Conservation (phyloP, 2,113 vertebrate species). For the Triplophysa rosa region DNA sequence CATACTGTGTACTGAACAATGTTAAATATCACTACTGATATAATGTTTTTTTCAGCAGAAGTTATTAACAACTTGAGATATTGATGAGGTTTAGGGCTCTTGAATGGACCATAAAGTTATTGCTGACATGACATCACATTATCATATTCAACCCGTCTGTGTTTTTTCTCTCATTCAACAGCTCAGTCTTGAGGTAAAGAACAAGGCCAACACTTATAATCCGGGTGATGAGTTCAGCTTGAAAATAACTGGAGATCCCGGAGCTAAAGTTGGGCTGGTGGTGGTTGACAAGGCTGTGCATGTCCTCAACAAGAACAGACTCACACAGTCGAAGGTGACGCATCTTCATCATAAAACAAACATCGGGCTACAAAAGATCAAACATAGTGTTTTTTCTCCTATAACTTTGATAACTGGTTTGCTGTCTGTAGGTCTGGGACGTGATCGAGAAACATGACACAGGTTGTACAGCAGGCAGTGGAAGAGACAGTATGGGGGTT, state of each 20-base stretch:
- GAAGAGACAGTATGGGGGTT: conserved; percentile 64
- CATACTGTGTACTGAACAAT: too few relatives aligned
- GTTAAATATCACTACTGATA: too few relatives aligned
- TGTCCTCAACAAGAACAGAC: conserved; percentile 65
- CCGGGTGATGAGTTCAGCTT: conserved; percentile 48
- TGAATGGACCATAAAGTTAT: too few relatives aligned
- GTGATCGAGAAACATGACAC: conserved; percentile 66
- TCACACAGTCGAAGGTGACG: conserved; percentile 70
- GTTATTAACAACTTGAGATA: too few relatives aligned
- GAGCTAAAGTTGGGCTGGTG: conserved; percentile 66
- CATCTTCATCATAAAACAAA: background rate
- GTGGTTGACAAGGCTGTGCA: conserved; percentile 71
- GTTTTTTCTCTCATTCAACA: conserved; percentile 24
- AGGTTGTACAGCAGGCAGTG: conserved; percentile 69
- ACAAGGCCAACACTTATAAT: background rate
- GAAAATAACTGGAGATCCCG: conserved; percentile 67
- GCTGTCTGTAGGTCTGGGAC: conserved; percentile 67
- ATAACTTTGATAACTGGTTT: background rate
- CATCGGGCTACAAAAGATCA: too few relatives aligned
- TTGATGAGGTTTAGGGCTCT: too few relatives aligned
- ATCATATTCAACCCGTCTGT: too few relatives aligned
- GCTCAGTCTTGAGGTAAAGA: conserved; percentile 55
- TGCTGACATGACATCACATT: too few relatives aligned
- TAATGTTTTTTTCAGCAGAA: too few relatives aligned
- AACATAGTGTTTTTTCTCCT: too few relatives aligned